Base-by-base conservation (phyloP, 1,140 invertebrate genomes). In the Caenorhabditis latens region DNA sequence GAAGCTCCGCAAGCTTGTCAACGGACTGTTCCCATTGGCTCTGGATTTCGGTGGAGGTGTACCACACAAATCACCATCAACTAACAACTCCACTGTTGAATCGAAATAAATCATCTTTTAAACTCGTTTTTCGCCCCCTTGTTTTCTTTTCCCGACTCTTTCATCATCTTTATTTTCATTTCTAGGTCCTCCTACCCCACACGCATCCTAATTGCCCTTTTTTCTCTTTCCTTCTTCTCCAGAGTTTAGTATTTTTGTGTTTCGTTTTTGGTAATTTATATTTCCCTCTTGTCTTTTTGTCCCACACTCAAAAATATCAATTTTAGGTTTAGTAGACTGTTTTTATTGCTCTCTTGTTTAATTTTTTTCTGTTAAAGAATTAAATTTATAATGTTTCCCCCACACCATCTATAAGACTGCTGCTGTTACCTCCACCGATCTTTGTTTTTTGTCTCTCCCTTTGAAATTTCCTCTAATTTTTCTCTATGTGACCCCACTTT, bases 21-120 rank as follows among this genome's bases (percentile, higher is more conserved):
- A 88, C 40, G n/a, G 65, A 11, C 48, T 88, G 55, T 88, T 88
- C 88, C 85, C 83, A 32, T 48, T 79, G 55, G 55, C 87, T 32
- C 50, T 67, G 48, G 63, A 85, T 19, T 88, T 88, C 50, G 87
- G 87, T n/a, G 87, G 87, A 24, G 87, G 87, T 16, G 42, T 63
- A 24, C 40, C 21, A 11, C 57, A 58, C 19, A 65, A 50, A n/a
- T 14, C 40, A 21, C 16, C 82, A 42, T 13, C 53, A 19, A 11
- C 82, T 24, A 16, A n/a, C 42, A 21, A 21, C 9, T 14, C 42
- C 8, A 58, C 57, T 19, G 43, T 13, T 79, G 43, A 79, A 79
- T 19, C 43, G 4, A 79, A 79, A 50, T 79, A 79, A 9, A 71
- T 19, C 13, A 9, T 61, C 1, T 19, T 16, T 79, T 46, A 42